Evolutionary conservation across 2,888 invertebrate genomes (phyloP), one percentile per base, ranked within the genome.

Genomic region (Apamea crenata): DNA sequence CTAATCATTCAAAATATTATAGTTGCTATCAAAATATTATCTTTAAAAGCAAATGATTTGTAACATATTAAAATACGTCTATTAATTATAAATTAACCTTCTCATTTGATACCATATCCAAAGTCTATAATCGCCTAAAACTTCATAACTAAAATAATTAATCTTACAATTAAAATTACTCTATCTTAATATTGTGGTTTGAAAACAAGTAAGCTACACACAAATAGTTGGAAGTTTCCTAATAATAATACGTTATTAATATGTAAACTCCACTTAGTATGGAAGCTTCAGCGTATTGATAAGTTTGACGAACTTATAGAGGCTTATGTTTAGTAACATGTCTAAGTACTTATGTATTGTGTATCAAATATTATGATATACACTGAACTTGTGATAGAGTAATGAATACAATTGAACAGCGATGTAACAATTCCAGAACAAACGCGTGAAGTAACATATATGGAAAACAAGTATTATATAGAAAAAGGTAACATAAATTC

Each of bases 171-270:
- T 70, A 77, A 74, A 76, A 74, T 80, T 53, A 44, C 47, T n/a
- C n/a, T 16, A 21, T 53, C 25, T 36, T 53, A 61, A 78, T 71
- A 50, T 56, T 74, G 32, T 71, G 72, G 61, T 76, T 73, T 53
- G 61, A 18, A 47, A 81, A 71, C 69, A 70, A 66, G 44, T 61
- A 56, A 29, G 25, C 18, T 75, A 78, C 56, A n/a, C 32, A 77
- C 77, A 80, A 87, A 80, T 86, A 80, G 66, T 88, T 77, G 12
- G 18, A 71, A 88, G 75, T 80, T 88, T 80, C 56, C 12, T 84
- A 76, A 86, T 85, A 84, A 78, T 80, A 84, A 77, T 78, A 83
- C 47, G 72, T 73, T 81, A 83, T 83, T 85, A 85, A 74, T 84
- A 85, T 78, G 78, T 84, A 86, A 85, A 83, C 80, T 77, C 73